These are phyloP conservation scores for Beroe forskalii DNA, from an alignment of 37 sponge, comb jelly and placozoan species.

Conservation along the genomic window DNA sequence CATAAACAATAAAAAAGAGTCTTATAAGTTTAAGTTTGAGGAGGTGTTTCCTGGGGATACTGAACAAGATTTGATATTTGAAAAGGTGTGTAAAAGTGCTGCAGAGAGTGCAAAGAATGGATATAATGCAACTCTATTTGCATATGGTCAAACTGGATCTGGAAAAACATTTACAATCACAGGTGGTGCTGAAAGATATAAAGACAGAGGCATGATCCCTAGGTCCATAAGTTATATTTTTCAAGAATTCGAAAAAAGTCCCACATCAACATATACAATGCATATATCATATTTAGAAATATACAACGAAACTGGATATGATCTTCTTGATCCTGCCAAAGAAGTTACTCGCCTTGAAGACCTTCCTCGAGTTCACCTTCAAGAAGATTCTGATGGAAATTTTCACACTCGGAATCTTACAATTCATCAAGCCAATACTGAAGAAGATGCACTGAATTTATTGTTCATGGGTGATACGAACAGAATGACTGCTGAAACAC, in stretches of 20 bases:
- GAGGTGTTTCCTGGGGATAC: conserved; percentile 77
- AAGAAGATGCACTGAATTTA: conserved; percentile 98
- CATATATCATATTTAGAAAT: conserved; percentile 96
- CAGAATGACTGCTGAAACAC: conserved; percentile 99
- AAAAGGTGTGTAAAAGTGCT: conserved; percentile 64
- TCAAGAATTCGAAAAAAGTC: conserved; percentile 79
- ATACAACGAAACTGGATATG: conserved; percentile 94
- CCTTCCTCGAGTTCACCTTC: conserved; percentile 61
- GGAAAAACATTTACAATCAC: conserved; percentile 95
- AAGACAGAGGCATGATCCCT: conserved; percentile 92
- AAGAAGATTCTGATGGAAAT: conserved; percentile 79
- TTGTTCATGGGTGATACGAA: conserved; percentile 98
- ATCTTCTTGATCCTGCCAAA: conserved; percentile 90
- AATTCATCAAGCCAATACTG: conserved; percentile 82
- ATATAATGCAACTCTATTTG: conserved; percentile 98
- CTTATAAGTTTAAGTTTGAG: conserved; percentile 82
- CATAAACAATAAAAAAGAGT: conserved; percentile 94
- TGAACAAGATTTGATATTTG: conserved; percentile 90
- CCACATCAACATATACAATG: conserved; percentile 78
- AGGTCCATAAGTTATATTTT: conserved; percentile 86
- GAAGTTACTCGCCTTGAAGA: conserved; percentile 78
- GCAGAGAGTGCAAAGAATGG: conserved; percentile 72
- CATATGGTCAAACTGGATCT: conserved; percentile 87
- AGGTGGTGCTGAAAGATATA: conserved; percentile 87
- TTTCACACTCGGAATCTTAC: conserved; percentile 89